These are phyloP conservation scores for Rugalucina vietnamica DNA, from an alignment of 2,888 invertebrate species.

Conservation along the genomic window DNA sequence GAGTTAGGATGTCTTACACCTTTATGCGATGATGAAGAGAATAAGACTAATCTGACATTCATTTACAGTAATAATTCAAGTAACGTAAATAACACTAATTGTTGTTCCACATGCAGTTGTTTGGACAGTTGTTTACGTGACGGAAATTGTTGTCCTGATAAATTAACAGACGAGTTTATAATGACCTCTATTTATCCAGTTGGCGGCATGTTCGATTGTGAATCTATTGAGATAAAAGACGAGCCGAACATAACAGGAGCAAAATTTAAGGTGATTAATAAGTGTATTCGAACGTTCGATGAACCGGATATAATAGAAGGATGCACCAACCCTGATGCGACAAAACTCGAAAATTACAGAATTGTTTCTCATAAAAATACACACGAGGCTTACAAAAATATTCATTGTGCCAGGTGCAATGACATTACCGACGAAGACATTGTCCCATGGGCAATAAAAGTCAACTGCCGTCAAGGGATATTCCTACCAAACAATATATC, in stretches of 20 bases:
- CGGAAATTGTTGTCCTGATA: slow-evolving; percentile 8
- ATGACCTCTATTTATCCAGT: not conserved
- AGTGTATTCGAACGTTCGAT: not conserved
- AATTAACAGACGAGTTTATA: not conserved
- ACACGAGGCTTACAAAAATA: not conserved
- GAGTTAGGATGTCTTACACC: not conserved
- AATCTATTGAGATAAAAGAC: not conserved
- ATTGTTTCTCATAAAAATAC: no score
- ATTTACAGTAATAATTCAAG: not conserved
- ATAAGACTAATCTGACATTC: not conserved
- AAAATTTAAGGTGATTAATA: no score
- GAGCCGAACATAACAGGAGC: not conserved
- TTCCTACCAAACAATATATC: not conserved
- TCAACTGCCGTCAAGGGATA: not conserved
- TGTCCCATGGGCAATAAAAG: not conserved
- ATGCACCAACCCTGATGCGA: not conserved
- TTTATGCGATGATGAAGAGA: not conserved
- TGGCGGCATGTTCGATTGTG: slow-evolving; percentile 1
- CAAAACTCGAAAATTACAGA: not conserved
- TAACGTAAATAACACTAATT: not conserved
- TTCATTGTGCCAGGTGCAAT: slow-evolving; percentile 6
- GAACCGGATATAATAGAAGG: not conserved
- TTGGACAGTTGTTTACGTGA: not conserved
- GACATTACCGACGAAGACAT: not conserved
- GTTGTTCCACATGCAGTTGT: not conserved